Evolutionary conservation across 2,888 invertebrate species (phyloP), one percentile per base, ranked within the genome.

Genomic region (Napeogenes inachia): DNA sequence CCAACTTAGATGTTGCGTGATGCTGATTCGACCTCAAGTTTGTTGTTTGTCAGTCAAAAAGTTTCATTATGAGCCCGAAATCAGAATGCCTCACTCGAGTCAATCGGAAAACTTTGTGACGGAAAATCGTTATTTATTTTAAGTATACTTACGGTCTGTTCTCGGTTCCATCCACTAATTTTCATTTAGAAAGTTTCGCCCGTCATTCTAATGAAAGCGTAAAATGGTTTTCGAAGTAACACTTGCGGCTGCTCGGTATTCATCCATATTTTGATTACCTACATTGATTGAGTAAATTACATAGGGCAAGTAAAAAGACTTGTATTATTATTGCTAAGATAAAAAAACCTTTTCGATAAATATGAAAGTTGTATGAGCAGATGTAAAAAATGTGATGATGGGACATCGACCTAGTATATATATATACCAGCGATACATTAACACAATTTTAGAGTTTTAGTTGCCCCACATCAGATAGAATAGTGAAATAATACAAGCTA

Each of bases 1-100:
- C 71, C 73, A 77, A 83, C 77, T 83, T 82, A 73, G 75, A 76
- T 78, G 78, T 82, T 79, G 82, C 84, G 84, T 87, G 84, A 85
- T 80, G 82, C 76, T 79, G 80, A 80, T 79, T 79, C 80, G 77
- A 81, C 80, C 73, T 77, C 80, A 79, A 82, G 78, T 85, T 84
- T 81, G 79, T 80, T 82, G 80, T 84, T 84, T 83, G 81, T 80
- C 77, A 76, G 72, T 73, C 74, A 56, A 74, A 62, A 62, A 75
- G 77, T 81, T 84, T 80, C 79, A 83, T 84, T 83, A 81, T 80
- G 71, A 74, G 59, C 63, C 50, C 60, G 64, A 63, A 65, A 68
- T 67, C 67, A 63, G 59, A 71, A 69, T 68, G 59, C 63, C 62
- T 61, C 55, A 38, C 55, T 58, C 57, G 57, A 66, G 60, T 64